Evolutionary conservation across 2,888 invertebrate species (phyloP), one percentile per base, ranked within the genome.

Genomic region (Dynastes maya): DNA sequence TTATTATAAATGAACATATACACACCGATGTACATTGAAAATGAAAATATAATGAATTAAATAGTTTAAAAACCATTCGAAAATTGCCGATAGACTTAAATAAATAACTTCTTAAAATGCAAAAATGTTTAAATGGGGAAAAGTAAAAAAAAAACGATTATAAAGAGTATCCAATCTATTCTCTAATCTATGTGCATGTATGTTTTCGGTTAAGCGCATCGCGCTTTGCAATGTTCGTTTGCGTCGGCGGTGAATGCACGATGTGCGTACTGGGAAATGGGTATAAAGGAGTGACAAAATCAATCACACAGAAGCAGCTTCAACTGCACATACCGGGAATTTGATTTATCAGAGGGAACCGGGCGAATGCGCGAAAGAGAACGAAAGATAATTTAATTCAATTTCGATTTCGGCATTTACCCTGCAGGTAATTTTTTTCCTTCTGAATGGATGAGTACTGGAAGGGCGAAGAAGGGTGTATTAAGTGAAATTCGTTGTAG

Each of bases 241-340:
- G 22, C 22, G 22, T 58, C 8, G 27, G 22, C 55, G 9, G 16
- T 22, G 22, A 22, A 58, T 58, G 55, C n/a, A n/a, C 55, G 53
- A n/a, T 53, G 16, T 55, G n/a, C 22, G 5, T 22, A 27, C 9
- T 22, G 11, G 45, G 45, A 8, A 45, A 45, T 58, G 9, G 22
- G 22, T 58, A 22, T 58, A 45, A 67, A 40, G 65, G 65, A 67
- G 65, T 67, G 65, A 67, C 65, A 67, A 45, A 67, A 67, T 67
- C 65, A 67, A 67, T 67, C 45, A 67, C 45, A 22, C 40, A 22
- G 65, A 67, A 67, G 49, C 65, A 67, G 65, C 40, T 67, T 67
- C 45, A 45, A 67, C 65, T 67, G 65, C 65, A 67, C 45, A 67
- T n/a, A 16, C 40, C 45, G 65, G 22, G 45, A 67, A 67, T 67